phyloP scores from a whole-genome alignment of 2,888 invertebrate species.

The Acrobasis consociella region DNA sequence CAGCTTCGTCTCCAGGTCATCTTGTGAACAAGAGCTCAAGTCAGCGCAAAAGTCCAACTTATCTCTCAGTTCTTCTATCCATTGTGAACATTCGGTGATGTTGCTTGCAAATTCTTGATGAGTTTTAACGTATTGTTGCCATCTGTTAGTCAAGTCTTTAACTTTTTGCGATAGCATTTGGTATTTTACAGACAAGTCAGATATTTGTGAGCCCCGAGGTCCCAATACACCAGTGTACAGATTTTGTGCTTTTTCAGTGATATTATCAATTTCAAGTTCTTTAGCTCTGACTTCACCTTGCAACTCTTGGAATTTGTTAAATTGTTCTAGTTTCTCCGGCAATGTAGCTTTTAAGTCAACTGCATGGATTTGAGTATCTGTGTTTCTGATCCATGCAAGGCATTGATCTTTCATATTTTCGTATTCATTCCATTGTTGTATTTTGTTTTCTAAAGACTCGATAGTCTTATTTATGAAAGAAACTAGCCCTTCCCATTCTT shows the following conservation, averaged over 20 bases:
- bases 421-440: slow-evolving; percentile 96
- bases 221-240: slow-evolving; percentile 88
- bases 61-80: slow-evolving; percentile 91
- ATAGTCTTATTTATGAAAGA: slow-evolving; percentile 90
- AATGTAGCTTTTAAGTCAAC: slow-evolving; percentile 93
- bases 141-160: slow-evolving; percentile 94
- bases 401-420: slow-evolving; percentile 93
- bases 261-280: slow-evolving; percentile 95
- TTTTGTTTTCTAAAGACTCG: slow-evolving; percentile 89
- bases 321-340: slow-evolving; percentile 91
- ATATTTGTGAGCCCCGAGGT: slow-evolving; percentile 90
- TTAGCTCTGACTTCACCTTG: slow-evolving; percentile 96
- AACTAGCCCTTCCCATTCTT: slow-evolving; percentile 93
- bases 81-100: slow-evolving; percentile 89
- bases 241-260: slow-evolving; percentile 95
- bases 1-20: slow-evolving; percentile 92
- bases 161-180: slow-evolving; percentile 95
- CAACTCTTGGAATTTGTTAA: slow-evolving; percentile 89
- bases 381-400: slow-evolving; percentile 92
- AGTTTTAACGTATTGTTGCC: slow-evolving; percentile 95
- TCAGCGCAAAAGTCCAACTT: slow-evolving; percentile 95
- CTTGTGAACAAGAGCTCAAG: slow-evolving; percentile 90
- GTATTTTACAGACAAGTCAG: slow-evolving; percentile 95
- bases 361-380: slow-evolving; percentile 93
- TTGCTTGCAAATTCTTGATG: slow-evolving; percentile 94